Percentiles rank a stretch among this genome's conserved stretches.
Evolutionary conservation across 2,797 vertebrate species (phyloP).

Genomic region (Anguilla obscura): DNA sequence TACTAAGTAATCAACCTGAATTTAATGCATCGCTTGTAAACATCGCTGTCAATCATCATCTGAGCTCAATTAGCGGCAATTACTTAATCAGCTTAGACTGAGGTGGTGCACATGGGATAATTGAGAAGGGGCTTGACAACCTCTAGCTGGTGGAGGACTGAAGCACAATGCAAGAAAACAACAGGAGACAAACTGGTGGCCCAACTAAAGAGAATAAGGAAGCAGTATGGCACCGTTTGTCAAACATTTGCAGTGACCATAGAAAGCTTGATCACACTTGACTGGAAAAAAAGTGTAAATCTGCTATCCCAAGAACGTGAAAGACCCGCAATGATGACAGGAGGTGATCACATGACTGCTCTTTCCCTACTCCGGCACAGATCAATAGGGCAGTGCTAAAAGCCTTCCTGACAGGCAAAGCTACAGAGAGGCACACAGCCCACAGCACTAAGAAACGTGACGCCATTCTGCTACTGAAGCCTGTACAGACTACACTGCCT

Average conservation of each 20-base stretch:
- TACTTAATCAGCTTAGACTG: too few relatives aligned
- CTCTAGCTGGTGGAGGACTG: too few relatives aligned
- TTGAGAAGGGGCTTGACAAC: too few relatives aligned
- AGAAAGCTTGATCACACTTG: constrained; percentile 33
- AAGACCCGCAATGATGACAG: constrained; percentile 47
- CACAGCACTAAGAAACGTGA: not conserved
- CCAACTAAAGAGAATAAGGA: not conserved
- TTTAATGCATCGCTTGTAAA: too few relatives aligned
- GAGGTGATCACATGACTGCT: constrained; percentile 59
- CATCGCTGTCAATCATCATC: too few relatives aligned
- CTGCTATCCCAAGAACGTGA: constrained; percentile 42
- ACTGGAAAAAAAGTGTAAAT: constrained; percentile 42
- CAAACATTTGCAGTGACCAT: constrained; percentile 39
- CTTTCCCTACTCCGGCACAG: constrained; percentile 42
- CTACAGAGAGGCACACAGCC: not conserved
- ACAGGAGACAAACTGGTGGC: too few relatives aligned
- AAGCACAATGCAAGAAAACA: too few relatives aligned
- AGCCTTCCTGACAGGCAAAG: constrained; percentile 16
- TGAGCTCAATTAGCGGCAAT: too few relatives aligned
- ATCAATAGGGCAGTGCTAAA: constrained; percentile 56
- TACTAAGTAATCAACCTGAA: too few relatives aligned
- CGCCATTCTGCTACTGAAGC: constrained; percentile 14
- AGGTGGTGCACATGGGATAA: too few relatives aligned
- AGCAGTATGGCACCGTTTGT: not conserved
- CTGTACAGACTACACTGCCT: not conserved